Evolutionary conservation across 2,113 vertebrate species (phyloP).

Genomic region (Aramus guarauna): DNA sequence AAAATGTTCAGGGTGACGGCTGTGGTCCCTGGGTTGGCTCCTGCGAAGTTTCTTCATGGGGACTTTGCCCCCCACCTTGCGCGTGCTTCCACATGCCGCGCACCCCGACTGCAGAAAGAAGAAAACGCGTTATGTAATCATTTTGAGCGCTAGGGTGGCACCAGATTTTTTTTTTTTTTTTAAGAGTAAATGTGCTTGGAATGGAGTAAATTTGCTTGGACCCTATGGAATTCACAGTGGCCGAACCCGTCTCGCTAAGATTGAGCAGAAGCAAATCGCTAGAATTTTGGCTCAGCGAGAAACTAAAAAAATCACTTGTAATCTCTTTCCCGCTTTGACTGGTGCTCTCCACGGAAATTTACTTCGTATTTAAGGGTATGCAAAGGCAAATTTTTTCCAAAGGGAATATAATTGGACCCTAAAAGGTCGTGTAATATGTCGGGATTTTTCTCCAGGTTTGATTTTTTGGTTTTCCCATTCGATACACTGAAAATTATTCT

Average conservation of each 20-base stretch:
- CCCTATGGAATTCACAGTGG: background rate
- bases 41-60: background rate
- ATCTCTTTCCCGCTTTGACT: background rate
- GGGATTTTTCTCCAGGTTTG: background rate
- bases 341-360: background rate
- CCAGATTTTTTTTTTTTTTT: background rate
- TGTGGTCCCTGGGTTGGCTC: background rate
- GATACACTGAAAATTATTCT: background rate
- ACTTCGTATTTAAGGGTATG: background rate
- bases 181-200: background rate
- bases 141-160: background rate
- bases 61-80: background rate
- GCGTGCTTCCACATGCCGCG: background rate
- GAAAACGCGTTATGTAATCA: background rate
- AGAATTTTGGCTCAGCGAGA: background rate
- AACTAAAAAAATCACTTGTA: background rate
- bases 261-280: background rate
- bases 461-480: background rate
- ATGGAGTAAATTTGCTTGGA: background rate
- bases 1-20: background rate
- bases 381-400: background rate
- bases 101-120: background rate
- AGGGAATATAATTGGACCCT: background rate
- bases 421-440: background rate
- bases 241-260: background rate